These are phyloP conservation scores for Chaetogeoica ovagalla DNA, from an alignment of 2,888 invertebrate species.

Conservation along the genomic window DNA sequence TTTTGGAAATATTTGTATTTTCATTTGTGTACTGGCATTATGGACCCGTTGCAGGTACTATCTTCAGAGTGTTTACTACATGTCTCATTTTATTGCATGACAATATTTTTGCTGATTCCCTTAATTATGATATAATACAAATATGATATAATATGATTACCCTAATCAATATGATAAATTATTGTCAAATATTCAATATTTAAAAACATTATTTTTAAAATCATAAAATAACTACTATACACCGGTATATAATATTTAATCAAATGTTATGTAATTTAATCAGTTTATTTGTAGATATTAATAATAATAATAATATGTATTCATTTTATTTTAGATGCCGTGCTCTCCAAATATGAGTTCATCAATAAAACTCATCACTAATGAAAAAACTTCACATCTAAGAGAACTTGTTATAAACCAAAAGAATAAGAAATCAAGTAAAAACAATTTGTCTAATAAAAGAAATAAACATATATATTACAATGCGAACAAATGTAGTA, in stretches of 20 bases:
- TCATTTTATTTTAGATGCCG: conserved; percentile 26
- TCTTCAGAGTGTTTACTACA: too few relatives aligned
- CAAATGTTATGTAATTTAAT: too few relatives aligned
- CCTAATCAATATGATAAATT: not conserved
- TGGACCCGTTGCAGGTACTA: too few relatives aligned
- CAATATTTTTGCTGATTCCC: too few relatives aligned
- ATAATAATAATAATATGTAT: not conserved
- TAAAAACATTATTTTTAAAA: not conserved
- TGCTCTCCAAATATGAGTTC: conserved; percentile 2
- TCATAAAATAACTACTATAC: not conserved
- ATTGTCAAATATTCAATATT: not conserved
- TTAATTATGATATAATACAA: too few relatives aligned
- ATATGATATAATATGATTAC: too few relatives aligned
- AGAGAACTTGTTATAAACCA: conserved; percentile 28
- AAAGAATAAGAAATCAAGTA: conserved; percentile 8
- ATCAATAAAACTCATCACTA: not conserved
- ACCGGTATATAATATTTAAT: too few relatives aligned
- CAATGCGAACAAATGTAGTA: too few relatives aligned
- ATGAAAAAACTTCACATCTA: conserved; percentile 20
- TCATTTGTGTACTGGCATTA: too few relatives aligned
- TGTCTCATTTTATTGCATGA: too few relatives aligned
- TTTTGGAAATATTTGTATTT: too few relatives aligned
- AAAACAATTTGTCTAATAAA: not conserved
- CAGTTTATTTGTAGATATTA: not conserved
- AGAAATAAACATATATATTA: not conserved